Conservation (phyloP, 2,113 vertebrate species). For the Alethe diademata region DNA sequence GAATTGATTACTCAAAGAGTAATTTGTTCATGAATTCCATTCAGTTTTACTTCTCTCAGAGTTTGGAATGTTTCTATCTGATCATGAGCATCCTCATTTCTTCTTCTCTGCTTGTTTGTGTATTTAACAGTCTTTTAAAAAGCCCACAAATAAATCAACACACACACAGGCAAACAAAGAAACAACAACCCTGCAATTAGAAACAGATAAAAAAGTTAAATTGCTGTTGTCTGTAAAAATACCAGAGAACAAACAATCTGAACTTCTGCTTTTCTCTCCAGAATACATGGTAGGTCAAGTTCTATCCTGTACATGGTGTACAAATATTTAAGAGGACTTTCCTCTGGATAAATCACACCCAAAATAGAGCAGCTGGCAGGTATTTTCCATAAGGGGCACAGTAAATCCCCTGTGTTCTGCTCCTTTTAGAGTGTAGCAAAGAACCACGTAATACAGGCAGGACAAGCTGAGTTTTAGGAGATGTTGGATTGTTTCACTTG, state of each 20-base stretch:
- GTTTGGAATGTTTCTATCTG: neutral
- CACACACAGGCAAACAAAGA: neutral
- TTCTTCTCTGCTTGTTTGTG: neutral
- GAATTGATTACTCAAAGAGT: slow-evolving; percentile 30
- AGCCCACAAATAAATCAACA: neutral
- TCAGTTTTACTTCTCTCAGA: neutral
- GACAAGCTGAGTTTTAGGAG: neutral
- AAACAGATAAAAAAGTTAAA: neutral
- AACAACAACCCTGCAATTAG: neutral
- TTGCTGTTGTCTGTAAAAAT: neutral
- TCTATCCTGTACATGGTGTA: neutral
- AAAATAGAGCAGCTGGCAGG: neutral
- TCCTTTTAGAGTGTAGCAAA: neutral
- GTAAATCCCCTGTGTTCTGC: neutral
- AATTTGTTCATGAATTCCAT: slow-evolving; percentile 17
- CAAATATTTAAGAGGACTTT: neutral
- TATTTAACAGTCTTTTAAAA: neutral
- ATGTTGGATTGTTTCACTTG: neutral
- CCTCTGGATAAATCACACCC: neutral
- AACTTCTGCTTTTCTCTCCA: neutral
- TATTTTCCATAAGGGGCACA: neutral
- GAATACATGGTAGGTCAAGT: neutral
- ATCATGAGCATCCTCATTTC: neutral
- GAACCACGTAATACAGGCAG: neutral
- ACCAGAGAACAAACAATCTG: neutral